These are phyloP conservation scores for Cynocephalus volans DNA, from an alignment of 2,113 vertebrate species.

Conservation along the genomic window DNA sequence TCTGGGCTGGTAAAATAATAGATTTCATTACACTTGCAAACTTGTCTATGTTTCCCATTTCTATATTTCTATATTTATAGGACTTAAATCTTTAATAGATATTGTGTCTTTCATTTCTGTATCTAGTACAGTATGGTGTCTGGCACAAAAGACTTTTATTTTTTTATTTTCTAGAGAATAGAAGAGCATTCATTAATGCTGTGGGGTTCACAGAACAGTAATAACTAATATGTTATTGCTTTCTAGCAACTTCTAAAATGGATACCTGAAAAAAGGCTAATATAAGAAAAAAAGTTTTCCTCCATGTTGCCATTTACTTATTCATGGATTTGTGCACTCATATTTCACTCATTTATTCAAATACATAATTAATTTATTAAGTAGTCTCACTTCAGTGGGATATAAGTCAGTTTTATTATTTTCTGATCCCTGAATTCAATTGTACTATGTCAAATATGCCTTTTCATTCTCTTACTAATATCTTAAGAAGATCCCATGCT, in stretches of 20 bases:
- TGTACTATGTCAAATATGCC: not conserved
- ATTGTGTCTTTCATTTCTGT: not conserved
- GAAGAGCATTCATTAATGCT: not conserved
- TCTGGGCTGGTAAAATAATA: not conserved
- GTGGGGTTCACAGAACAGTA: not conserved
- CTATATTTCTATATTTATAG: not conserved
- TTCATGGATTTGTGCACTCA: not conserved
- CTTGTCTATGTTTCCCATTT: not conserved
- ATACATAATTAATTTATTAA: not conserved
- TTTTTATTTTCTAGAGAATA: not conserved
- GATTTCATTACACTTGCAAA: not conserved
- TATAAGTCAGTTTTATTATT: constrained; percentile 4
- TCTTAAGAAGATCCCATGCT: not conserved
- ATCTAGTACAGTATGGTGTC: not conserved
- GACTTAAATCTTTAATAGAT: not conserved
- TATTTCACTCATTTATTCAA: not conserved
- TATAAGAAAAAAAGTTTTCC: not conserved
- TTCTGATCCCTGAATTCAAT: constrained; percentile 14
- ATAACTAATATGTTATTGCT: not conserved
- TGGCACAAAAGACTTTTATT: not conserved
- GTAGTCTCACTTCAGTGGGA: not conserved
- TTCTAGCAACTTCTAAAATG: constrained; percentile 9
- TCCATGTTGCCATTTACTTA: not conserved
- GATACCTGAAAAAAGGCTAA: not conserved
- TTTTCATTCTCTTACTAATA: constrained; percentile 2